A percentile compares a stretch with the other conserved stretches of the same genome.
Conservation (phyloP, 2,113 vertebrate genomes). For the Leptosomus discolor region DNA sequence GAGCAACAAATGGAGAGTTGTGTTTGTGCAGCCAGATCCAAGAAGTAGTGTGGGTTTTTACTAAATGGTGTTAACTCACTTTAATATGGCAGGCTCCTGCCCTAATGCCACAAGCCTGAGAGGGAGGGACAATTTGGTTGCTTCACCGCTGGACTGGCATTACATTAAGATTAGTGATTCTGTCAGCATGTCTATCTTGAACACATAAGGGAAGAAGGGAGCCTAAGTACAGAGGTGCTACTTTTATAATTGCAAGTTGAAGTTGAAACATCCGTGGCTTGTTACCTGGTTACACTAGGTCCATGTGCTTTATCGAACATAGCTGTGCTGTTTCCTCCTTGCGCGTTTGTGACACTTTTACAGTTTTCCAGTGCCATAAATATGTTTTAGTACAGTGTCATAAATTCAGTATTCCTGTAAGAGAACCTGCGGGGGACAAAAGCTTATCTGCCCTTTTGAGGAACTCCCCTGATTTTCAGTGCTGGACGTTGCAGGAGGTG, state of each 20-base stretch:
- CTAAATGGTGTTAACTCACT: not conserved
- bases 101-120: not conserved
- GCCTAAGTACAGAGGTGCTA: not conserved
- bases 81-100: not conserved
- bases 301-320: not conserved
- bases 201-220: not conserved
- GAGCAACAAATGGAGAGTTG: not conserved
- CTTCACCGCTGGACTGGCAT: not conserved
- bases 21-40: not conserved
- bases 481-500: not conserved
- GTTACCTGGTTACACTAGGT: not conserved
- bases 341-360: rapidly evolving
- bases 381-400: not conserved
- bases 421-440: not conserved
- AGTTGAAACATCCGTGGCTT: not conserved
- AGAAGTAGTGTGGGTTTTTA: not conserved
- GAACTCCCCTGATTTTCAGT: not conserved
- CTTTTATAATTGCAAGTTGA: not conserved
- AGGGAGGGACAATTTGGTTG: not conserved
- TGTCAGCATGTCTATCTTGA: not conserved
- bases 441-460: not conserved
- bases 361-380: not conserved
- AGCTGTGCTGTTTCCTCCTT: not conserved
- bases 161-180: not conserved
- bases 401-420: not conserved